Evolutionary conservation across 2,888 invertebrate species (phyloP).

Genomic region (Idaea dimidiata): DNA sequence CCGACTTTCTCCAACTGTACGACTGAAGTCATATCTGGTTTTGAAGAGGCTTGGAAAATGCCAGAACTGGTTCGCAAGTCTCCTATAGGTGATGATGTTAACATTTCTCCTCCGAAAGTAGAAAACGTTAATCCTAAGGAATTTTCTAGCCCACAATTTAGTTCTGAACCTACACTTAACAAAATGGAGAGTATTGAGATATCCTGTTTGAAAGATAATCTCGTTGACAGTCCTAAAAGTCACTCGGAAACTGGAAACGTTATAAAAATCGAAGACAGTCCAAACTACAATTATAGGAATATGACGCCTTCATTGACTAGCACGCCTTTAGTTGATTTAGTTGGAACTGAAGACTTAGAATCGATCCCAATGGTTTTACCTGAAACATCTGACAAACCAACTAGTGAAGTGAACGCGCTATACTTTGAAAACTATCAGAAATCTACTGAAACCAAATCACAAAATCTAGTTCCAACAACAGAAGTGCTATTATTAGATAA

Average conservation of each 20-base stretch:
- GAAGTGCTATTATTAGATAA: constrained; percentile 43
- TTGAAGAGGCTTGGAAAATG: constrained; percentile 60
- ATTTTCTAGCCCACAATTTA: constrained; percentile 44
- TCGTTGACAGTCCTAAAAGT: constrained; percentile 36
- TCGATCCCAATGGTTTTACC: constrained; percentile 49
- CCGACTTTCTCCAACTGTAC: constrained; percentile 69
- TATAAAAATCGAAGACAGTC: constrained; percentile 43
- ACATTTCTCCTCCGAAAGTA: constrained; percentile 46
- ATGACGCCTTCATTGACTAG: constrained; percentile 64
- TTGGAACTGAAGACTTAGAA: constrained; percentile 34
- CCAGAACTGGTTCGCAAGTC: constrained; percentile 61
- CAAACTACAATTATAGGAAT: constrained; percentile 47
- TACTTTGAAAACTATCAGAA: constrained; percentile 56
- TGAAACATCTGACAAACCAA: constrained; percentile 32
- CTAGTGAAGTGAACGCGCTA: constrained; percentile 37
- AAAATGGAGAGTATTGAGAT: constrained; percentile 71
- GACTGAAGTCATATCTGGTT: constrained; percentile 53
- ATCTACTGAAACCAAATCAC: constrained; percentile 60
- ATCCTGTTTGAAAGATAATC: constrained; percentile 54
- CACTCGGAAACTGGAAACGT: constrained; percentile 35
- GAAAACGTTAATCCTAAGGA: constrained; percentile 32
- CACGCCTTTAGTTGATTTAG: constrained; percentile 51
- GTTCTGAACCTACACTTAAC: constrained; percentile 45
- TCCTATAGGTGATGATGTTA: constrained; percentile 43
- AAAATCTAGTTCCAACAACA: constrained; percentile 38